Evolutionary conservation across 2,113 vertebrate genomes (phyloP).

Genomic region (Blennius ocellaris): DNA sequence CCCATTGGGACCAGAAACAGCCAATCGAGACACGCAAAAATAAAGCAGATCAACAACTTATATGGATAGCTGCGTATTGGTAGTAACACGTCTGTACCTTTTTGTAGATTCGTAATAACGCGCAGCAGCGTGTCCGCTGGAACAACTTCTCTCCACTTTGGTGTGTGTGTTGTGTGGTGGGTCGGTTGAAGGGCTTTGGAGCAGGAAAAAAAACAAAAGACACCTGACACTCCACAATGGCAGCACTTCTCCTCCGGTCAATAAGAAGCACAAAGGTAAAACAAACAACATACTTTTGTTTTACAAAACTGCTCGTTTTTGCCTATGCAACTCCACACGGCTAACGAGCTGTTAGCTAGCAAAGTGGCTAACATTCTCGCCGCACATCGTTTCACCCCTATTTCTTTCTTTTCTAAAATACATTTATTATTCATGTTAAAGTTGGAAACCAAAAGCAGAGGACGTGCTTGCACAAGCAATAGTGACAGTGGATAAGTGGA

Average conservation of each 20-base stretch:
- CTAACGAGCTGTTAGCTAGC: conserved; percentile 50
- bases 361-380: conserved; percentile 41
- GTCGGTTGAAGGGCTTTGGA: conserved; percentile 56
- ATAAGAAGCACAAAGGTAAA: conserved; percentile 66
- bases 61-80: rapidly evolving
- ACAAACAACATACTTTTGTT: background rate
- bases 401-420: background rate
- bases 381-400: conserved; percentile 4
- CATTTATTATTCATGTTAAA: background rate
- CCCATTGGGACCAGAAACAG: conserved; percentile 5
- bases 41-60: conserved; percentile 35
- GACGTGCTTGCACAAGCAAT: conserved; percentile 3
- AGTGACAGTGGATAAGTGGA: background rate
- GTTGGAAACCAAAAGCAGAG: background rate
- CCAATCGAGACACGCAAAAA: background rate
- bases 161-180: conserved; percentile 12
- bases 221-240: conserved; percentile 51
- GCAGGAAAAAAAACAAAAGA: background rate
- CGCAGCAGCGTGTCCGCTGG: conserved; percentile 14
- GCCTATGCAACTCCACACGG: conserved; percentile 6
- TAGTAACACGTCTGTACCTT: rapidly evolving
- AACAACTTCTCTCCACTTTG: conserved; percentile 24
- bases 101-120: conserved; percentile 45
- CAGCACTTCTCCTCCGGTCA: conserved; percentile 61
- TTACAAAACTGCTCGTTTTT: background rate